These are phyloP conservation scores for Thyatira batis DNA, from an alignment of 2,888 invertebrate genomes.

Conservation along the genomic window DNA sequence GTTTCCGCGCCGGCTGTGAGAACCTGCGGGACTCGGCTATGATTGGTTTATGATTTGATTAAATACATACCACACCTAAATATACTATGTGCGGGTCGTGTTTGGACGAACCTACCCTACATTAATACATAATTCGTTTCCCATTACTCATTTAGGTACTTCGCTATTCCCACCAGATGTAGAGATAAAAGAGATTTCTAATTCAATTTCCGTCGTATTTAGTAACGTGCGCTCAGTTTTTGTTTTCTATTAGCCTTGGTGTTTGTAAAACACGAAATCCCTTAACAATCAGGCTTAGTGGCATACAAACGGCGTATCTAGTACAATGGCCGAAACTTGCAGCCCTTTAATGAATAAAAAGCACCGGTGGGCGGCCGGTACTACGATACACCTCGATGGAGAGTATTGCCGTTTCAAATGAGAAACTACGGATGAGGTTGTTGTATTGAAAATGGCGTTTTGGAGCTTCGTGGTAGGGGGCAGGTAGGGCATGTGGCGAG, in stretches of 20 bases:
- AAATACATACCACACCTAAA: conserved; percentile 37
- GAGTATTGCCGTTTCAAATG: conserved; percentile 31
- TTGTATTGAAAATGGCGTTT: conserved; percentile 47
- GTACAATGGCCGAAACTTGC: conserved; percentile 75
- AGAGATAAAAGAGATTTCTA: conserved; percentile 42
- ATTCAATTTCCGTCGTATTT: conserved; percentile 59
- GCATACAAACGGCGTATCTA: conserved; percentile 70
- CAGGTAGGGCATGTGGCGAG: conserved; percentile 82
- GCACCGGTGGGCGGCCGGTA: conserved; percentile 61
- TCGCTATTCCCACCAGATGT: conserved; percentile 17
- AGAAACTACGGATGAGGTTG: conserved; percentile 39
- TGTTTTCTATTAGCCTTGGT: conserved; percentile 60
- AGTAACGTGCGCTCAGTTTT: conserved; percentile 47
- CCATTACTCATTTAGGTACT: background rate
- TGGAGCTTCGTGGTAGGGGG: conserved; percentile 65
- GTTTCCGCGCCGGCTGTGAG: conserved; percentile 66
- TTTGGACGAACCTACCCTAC: conserved; percentile 21
- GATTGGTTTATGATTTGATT: conserved; percentile 75
- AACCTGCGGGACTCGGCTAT: conserved; percentile 47
- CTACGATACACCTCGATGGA: conserved; percentile 39
- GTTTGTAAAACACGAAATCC: conserved; percentile 67
- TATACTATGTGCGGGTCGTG: conserved; percentile 21
- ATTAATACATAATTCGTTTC: background rate
- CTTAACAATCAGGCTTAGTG: conserved; percentile 72
- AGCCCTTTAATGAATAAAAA: conserved; percentile 78